Evolutionary conservation across 2,113 vertebrate species (phyloP), one percentile per base, ranked within the genome.

Genomic region (Trematocara unimaculatum): DNA sequence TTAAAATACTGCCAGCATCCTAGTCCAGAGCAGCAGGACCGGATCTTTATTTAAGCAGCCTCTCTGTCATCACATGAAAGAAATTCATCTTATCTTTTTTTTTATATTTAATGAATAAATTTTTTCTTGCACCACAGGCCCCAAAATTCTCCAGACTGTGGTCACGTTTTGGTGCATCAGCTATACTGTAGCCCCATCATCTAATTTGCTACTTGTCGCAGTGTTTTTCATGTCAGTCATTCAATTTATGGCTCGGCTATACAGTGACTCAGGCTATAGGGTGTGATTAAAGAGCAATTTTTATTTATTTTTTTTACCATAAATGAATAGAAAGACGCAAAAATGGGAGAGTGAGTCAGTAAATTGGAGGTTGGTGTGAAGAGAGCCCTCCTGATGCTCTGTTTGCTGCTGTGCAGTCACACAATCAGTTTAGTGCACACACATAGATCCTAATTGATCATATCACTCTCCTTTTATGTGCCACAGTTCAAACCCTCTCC

Each of bases 381-480:
- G 13, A 49, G 53, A 8, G 49, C 60, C 82, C n/a, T 60, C 26
- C 33, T 81, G 45, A 47, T 74, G 74, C 38, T 79, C 51, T 17
- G 3, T 35, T 58, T 54, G 18, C 42, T 74, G 42, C 70, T 47
- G 15, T 1, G 10, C 26, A n/a, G 72, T 77, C 45, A 77, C 45
- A 26, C 58, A 81, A n/a, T 87, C 26, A 55, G 55, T 81, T 89
- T 79, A 40, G 55, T 53, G 31, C 81, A 54, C 80, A 84, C 67
- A 45, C 40, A 79, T 56, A 83, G 2, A 81, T 56, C 40, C 67
- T 18, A 45, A 84, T 84, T 74, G 84, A 94, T 94, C 84, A 89
- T 84, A 86, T 94, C 86, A 91, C 77, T 81, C 70, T 55, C 83
- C 13, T 70, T 82, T 89, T 90, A 62, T 79, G 64, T 86, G 87